A percentile compares a stretch with the other conserved stretches of the same genome.
These are phyloP conservation scores for Patella pellucida DNA, from an alignment of 2,888 invertebrate genomes.

Conservation along the genomic window DNA sequence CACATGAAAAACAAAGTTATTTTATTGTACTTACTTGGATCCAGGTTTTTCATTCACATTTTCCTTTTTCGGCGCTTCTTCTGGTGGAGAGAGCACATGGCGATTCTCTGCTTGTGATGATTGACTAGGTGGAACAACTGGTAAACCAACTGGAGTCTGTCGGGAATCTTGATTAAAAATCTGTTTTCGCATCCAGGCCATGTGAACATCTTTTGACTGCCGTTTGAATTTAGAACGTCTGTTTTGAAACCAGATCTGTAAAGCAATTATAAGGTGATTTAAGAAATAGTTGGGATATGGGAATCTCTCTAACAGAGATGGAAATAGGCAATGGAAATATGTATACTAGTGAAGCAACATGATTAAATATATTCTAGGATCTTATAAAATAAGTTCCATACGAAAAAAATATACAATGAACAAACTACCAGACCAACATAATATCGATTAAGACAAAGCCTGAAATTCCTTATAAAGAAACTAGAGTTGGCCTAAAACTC, in stretches of 20 bases:
- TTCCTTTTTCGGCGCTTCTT: background rate
- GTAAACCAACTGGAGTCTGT: background rate
- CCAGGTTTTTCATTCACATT: background rate
- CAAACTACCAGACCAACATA: too few species aligned
- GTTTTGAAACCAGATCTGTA: slow-evolving; percentile 4
- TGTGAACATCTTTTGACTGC: background rate
- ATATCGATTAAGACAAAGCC: too few species aligned
- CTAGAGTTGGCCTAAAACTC: too few species aligned
- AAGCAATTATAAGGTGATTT: background rate
- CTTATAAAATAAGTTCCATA: too few species aligned
- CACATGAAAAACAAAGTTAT: too few species aligned
- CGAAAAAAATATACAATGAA: too few species aligned
- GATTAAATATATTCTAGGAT: too few species aligned
- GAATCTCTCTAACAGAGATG: too few species aligned
- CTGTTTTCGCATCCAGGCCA: slow-evolving; percentile 9
- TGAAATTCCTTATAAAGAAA: too few species aligned
- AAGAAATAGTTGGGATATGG: too few species aligned
- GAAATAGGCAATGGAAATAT: too few species aligned
- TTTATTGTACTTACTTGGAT: background rate
- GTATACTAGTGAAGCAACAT: too few species aligned
- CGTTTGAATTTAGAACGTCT: background rate
- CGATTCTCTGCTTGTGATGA: background rate
- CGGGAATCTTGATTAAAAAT: background rate
- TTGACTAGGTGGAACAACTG: background rate
- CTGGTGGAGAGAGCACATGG: background rate